Evolutionary conservation across 2,113 vertebrate genomes (phyloP), one percentile per base, ranked within the genome.

Genomic region (Chaetorhynchus papuensis): DNA sequence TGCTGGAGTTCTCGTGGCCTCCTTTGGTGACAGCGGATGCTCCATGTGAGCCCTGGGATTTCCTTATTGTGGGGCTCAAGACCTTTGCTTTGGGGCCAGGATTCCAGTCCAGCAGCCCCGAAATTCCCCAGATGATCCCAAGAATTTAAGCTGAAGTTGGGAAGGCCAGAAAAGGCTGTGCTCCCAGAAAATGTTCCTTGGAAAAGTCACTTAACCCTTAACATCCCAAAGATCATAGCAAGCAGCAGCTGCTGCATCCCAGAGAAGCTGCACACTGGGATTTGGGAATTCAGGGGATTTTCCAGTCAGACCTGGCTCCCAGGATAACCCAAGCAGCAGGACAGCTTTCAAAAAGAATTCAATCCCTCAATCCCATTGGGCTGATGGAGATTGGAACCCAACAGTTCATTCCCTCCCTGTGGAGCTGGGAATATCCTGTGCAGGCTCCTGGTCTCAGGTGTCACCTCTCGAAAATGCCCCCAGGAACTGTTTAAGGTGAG

Each of bases 1-100:
- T 17, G 30, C 22, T 52, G 63, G 21, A 44, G 41, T 15, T 83
- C 68, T 30, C 0, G 0, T 37, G 60, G 64, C 20, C 13, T 4
- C 5, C 45, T 65, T 64, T 61, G 39, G 17, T 50, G 30, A 54
- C 21, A 26, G 31, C 33, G 52, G 35, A 33, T 26, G 18, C 21
- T 42, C 61, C 11, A 11, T 23, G 10, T n/a, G 69, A 74, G 61
- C 65, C n/a, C 26, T 59, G 39, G 1, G 13, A 18, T 63, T 79
- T 59, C 39, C 76, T 85, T 54, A 35, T 22, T 47, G n/a, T 13
- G 28, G 12, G 20, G 39, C 18, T 63, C n/a, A 56, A 33, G 53
- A 23, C 4, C 9, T 54, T 39, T 60, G n/a, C 33, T 74, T 31
- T 4, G 2, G 30, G 42, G 47, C 44, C 64, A 75, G 41, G 44